Evolutionary conservation across 2,888 invertebrate genomes (phyloP).

Genomic region (Notodonta ziczac): DNA sequence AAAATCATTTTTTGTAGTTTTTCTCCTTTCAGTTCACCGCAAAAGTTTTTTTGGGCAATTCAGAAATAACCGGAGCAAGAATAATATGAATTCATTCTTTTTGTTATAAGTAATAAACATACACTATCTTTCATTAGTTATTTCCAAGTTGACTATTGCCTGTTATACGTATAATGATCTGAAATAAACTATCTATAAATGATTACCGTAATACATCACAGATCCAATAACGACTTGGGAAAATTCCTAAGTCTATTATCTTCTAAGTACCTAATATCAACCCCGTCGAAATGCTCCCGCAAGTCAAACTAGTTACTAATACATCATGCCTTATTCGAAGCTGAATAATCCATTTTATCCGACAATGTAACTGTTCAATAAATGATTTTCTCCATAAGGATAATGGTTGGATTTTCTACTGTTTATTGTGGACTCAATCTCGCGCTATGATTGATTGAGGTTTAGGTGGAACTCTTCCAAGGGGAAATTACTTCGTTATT

Average conservation of each 20-base stretch:
- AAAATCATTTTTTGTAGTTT: too few species aligned
- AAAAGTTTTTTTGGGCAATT: too few species aligned
- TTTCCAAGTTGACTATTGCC: too few species aligned
- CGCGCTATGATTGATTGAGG: constrained; percentile 70
- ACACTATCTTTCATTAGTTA: too few species aligned
- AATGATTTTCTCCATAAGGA: constrained; percentile 66
- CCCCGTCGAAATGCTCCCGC: constrained; percentile 14
- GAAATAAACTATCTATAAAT: neutral
- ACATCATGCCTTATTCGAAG: constrained; percentile 46
- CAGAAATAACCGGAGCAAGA: too few species aligned
- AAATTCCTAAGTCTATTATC: constrained; percentile 29
- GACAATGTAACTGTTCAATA: constrained; percentile 59
- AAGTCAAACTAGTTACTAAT: constrained; percentile 40
- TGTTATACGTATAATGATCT: too few species aligned
- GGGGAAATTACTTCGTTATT: constrained; percentile 65
- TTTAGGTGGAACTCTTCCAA: constrained; percentile 68
- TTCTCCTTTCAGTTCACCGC: too few species aligned
- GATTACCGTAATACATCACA: neutral
- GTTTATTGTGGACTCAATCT: constrained; percentile 71
- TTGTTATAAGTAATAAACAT: too few species aligned
- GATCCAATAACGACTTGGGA: constrained; percentile 24
- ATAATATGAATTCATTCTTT: too few species aligned
- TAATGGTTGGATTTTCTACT: constrained; percentile 66
- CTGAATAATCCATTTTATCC: constrained; percentile 56
- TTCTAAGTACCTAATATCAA: constrained; percentile 15